Base-by-base conservation (phyloP, 2,888 invertebrate species). In the Diarsia rubi region DNA sequence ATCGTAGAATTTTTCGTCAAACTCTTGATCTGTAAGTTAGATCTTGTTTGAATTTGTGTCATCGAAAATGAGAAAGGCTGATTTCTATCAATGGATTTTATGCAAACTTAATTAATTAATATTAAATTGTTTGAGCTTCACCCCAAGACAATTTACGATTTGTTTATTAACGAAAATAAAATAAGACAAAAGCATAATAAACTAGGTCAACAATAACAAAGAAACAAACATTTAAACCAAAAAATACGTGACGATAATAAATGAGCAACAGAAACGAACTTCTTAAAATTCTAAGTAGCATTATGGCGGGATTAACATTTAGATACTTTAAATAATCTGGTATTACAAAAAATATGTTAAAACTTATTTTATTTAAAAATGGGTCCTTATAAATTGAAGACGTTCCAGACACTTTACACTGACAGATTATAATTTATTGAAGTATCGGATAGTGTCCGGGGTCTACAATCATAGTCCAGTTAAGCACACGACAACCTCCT, bases 201-300 rank as follows among this genome's bases (percentile, higher is more conserved):
- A 77, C 42, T 64, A 67, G 59, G 67, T 82, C 67, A 49, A 14
- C 27, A 19, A 54, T 60, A 47, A 80, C 52, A 59, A 69, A 54
- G n/a, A 6, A 60, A 70, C 16, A 54, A 63, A 67, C 45, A 59
- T 67, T 42, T 60, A 68, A 71, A 77, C 47, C 45, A 82, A 82
- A 80, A 65, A 77, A 64, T 62, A 82, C 78, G 71, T 78, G 82
- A 68, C 27, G 21, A 21, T 44, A 65, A 67, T 77, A 60, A 73
- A 79, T 57, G 42, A 63, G 27, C 14, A 59, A 27, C 37, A 31
- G 59, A 44, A 68, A 79, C 0, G 47, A 67, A 59, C 14, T 59
- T 52, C 11, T 68, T 77, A 19, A 59, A 67, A 76, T 76, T 66
- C 44, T 8, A 44, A 63, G 69, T 27, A 75, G 27, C 54, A 47